Conservation (phyloP, 2,888 invertebrate genomes). For the Sphinx pinastri region DNA sequence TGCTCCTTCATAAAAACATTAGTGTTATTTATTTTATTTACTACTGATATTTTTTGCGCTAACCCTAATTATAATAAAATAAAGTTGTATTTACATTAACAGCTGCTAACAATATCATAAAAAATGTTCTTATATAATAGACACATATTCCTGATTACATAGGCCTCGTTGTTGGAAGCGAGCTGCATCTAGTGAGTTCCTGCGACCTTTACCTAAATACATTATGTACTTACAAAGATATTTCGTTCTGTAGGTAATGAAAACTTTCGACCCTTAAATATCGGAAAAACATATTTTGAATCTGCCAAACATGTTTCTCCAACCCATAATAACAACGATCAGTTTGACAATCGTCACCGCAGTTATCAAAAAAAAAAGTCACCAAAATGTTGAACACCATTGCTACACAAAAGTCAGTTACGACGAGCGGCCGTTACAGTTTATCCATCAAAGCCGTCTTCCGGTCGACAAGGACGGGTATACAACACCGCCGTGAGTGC, state of each 20-base stretch:
- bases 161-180: background rate
- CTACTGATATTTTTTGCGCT: background rate
- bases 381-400: conserved; percentile 59
- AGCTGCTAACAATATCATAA: no score
- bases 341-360: no score
- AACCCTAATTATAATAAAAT: background rate
- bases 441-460: conserved; percentile 69
- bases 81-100: no score
- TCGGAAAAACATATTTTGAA: no score
- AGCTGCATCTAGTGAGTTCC: background rate
- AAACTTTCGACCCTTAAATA: no score
- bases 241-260: no score
- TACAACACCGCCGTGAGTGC: conserved; percentile 33
- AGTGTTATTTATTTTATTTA: background rate
- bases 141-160: no score
- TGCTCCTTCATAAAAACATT: background rate
- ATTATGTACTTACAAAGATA: no score
- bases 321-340: no score
- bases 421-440: conserved; percentile 78
- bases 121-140: no score
- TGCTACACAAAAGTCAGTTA: conserved; percentile 75
- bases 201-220: no score
- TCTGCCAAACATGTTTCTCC: no score
- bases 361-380: background rate
- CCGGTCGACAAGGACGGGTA: conserved; percentile 62